phyloP scores from a whole-genome alignment of 92 coral and sea anemone genomes.

The Phenganax stokvisi region DNA sequence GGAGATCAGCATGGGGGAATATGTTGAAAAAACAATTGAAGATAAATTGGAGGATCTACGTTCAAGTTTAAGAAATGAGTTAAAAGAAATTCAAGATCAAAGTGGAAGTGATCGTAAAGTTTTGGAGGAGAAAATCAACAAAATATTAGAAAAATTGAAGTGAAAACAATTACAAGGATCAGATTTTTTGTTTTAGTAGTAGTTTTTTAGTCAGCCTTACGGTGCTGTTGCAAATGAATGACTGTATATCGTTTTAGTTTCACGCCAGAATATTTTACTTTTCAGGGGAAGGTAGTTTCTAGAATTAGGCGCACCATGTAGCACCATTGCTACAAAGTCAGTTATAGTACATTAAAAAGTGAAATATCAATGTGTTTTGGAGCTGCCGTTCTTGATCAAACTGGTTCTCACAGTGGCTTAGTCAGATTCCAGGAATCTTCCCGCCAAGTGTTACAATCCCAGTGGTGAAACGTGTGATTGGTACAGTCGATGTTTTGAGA shows the following conservation, averaged over 20 bases:
- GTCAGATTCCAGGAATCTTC: slow-evolving; percentile 8
- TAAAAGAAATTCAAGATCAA: slow-evolving; percentile 4
- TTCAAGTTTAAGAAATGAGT: neutral
- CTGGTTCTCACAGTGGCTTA: too few relatives aligned
- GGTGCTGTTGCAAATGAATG: too few relatives aligned
- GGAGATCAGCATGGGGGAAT: neutral
- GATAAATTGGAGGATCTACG: neutral
- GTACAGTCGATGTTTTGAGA: slow-evolving; percentile 62
- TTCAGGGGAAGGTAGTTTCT: too few relatives aligned
- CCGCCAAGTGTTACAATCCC: slow-evolving; percentile 46
- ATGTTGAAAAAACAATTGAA: slow-evolving; percentile 1
- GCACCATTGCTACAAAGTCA: too few relatives aligned
- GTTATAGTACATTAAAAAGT: too few relatives aligned
- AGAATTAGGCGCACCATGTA: too few relatives aligned
- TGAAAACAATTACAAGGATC: neutral
- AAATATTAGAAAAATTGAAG: neutral
- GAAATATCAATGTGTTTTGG: too few relatives aligned
- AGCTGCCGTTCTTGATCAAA: too few relatives aligned
- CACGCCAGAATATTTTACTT: too few relatives aligned
- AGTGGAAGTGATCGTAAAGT: neutral
- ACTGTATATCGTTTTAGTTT: too few relatives aligned
- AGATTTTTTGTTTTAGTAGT: too few relatives aligned
- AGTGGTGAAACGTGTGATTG: slow-evolving; percentile 56
- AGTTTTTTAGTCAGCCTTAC: too few relatives aligned
- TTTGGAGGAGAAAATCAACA: neutral